A percentile compares a stretch with the other conserved stretches of the same genome.
Conservation (phyloP, 2,888 invertebrate genomes). For the Busseola fusca region DNA sequence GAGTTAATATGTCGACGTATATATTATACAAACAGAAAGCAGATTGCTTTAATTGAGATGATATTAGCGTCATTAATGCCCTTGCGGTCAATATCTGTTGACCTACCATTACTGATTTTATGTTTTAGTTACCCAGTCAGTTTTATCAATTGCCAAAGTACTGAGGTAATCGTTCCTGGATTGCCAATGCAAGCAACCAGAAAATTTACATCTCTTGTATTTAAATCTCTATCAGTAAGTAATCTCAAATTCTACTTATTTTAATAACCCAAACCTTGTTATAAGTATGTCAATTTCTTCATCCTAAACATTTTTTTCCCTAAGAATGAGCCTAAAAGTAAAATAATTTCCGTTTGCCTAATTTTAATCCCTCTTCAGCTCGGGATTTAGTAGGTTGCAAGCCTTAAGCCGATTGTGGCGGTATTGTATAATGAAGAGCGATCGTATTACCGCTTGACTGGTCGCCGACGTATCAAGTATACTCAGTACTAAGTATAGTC, state of each 20-base stretch:
- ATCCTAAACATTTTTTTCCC: neutral
- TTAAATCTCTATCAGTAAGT: neutral
- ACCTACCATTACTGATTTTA: no score
- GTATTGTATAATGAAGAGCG: slow-evolving; percentile 51
- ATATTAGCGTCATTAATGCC: neutral
- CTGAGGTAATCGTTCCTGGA: neutral
- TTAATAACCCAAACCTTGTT: neutral
- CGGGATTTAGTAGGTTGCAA: slow-evolving; percentile 50
- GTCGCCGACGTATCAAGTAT: slow-evolving; percentile 23
- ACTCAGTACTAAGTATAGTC: no score
- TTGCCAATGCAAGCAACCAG: neutral
- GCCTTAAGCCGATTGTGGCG: slow-evolving; percentile 57
- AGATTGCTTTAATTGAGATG: slow-evolving; percentile 10
- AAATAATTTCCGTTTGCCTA: slow-evolving; percentile 34
- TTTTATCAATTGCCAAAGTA: neutral
- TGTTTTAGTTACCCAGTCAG: neutral
- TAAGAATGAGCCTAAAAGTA: slow-evolving; percentile 19
- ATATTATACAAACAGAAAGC: slow-evolving; percentile 20
- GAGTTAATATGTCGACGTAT: slow-evolving; percentile 18
- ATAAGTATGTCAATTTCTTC: slow-evolving; percentile 15
- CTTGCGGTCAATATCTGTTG: neutral
- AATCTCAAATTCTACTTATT: neutral
- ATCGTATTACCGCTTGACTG: slow-evolving; percentile 41
- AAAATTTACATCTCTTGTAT: neutral
- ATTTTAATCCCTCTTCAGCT: slow-evolving; percentile 52